Evolutionary conservation across 2,888 invertebrate species (phyloP).

Genomic region (Erebia aethiops): DNA sequence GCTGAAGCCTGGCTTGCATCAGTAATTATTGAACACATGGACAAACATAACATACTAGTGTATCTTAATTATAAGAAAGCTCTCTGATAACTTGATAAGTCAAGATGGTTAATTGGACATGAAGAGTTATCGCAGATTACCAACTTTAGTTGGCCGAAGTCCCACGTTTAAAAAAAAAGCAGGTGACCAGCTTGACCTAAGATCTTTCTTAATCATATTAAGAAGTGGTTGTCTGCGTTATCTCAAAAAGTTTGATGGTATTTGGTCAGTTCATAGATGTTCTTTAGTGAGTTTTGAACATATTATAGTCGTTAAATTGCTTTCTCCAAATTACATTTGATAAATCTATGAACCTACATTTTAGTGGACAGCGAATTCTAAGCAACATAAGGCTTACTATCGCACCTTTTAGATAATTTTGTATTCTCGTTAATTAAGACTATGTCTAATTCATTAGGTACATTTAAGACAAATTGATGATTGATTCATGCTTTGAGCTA

Average conservation of each 20-base stretch:
- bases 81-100: background rate
- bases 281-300: background rate
- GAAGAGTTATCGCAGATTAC: background rate
- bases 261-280: background rate
- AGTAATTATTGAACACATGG: slow-evolving; percentile 5
- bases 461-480: slow-evolving; percentile 40
- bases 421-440: slow-evolving; percentile 43
- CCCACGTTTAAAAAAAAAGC: no score
- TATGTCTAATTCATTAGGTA: slow-evolving; percentile 37
- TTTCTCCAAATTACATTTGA: background rate
- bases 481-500: slow-evolving; percentile 72
- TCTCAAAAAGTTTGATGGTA: background rate
- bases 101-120: background rate
- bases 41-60: background rate
- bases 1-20: slow-evolving; percentile 21
- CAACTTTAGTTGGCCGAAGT: no score
- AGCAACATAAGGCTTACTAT: slow-evolving; percentile 33
- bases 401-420: slow-evolving; percentile 62
- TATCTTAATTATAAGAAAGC: slow-evolving; percentile 3
- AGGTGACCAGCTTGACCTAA: no score
- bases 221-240: background rate
- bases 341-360: slow-evolving; percentile 8
- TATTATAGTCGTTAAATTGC: background rate
- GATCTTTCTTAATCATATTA: no score
- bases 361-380: slow-evolving; percentile 22